Conservation (phyloP, 2,888 invertebrate species). For the Agonopterix heracliana region DNA sequence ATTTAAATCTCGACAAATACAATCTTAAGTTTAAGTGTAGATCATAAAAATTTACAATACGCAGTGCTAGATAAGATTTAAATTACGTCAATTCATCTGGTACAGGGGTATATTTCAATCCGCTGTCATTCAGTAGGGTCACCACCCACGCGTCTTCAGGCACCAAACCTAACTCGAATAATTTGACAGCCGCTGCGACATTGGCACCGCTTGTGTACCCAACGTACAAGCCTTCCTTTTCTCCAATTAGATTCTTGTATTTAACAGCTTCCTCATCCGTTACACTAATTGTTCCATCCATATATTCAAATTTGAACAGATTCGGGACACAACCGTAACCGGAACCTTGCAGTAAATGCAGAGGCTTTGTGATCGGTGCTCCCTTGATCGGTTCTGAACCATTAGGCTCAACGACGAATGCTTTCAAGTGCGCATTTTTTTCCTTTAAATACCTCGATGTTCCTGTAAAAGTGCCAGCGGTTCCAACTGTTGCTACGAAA, state of each 20-base stretch:
- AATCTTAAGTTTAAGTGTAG: too few species aligned
- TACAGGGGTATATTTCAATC: conserved; percentile 61
- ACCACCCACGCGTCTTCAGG: conserved; percentile 62
- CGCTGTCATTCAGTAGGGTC: conserved; percentile 54
- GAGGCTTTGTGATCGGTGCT: conserved; percentile 53
- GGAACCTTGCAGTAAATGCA: conserved; percentile 64
- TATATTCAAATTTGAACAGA: conserved; percentile 51
- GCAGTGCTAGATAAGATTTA: neutral
- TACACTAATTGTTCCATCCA: conserved; percentile 57
- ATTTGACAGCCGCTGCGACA: conserved; percentile 59
- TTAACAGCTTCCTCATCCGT: conserved; percentile 55
- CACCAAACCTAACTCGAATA: conserved; percentile 51
- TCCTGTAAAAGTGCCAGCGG: conserved; percentile 60
- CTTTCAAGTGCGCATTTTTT: conserved; percentile 44
- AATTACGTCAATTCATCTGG: conserved; percentile 30
- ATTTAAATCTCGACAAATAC: too few species aligned
- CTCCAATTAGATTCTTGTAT: conserved; percentile 52
- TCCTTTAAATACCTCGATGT: conserved; percentile 59
- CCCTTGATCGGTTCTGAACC: conserved; percentile 64
- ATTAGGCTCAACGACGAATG: conserved; percentile 58
- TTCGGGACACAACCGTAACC: conserved; percentile 62
- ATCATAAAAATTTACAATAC: too few species aligned
- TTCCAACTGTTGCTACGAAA: conserved; percentile 60
- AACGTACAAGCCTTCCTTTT: conserved; percentile 60
- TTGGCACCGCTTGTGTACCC: conserved; percentile 68